These are phyloP conservation scores for Apamea epomidion DNA, from an alignment of 2,888 invertebrate genomes.

Conservation along the genomic window DNA sequence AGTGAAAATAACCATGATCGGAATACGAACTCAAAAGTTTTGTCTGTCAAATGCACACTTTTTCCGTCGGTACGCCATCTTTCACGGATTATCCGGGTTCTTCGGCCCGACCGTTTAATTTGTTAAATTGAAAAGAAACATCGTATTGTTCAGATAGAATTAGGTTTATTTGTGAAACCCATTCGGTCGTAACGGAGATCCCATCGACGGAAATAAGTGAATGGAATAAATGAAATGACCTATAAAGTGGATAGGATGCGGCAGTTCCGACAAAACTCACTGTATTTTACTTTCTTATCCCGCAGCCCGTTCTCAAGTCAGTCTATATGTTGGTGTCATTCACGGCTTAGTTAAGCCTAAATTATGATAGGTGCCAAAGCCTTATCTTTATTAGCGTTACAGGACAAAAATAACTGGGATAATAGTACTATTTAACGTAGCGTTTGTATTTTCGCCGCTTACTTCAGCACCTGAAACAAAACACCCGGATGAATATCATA, in stretches of 20 bases:
- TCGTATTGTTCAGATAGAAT: conserved; percentile 85
- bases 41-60: conserved; percentile 46
- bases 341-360: conserved; percentile 35
- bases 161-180: conserved; percentile 88
- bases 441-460: neutral
- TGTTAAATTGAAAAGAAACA: conserved; percentile 90
- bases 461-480: conserved; percentile 11
- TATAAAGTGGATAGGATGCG: conserved; percentile 86
- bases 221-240: conserved; percentile 88
- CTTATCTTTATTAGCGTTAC: neutral
- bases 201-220: conserved; percentile 86
- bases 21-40: conserved; percentile 50
- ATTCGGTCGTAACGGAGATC: conserved; percentile 86
- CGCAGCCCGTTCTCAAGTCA: conserved; percentile 45
- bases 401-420: neutral
- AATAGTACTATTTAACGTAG: neutral
- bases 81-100: conserved; percentile 70
- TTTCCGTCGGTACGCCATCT: conserved; percentile 55
- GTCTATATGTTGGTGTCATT: conserved; percentile 41
- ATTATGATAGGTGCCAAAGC: conserved; percentile 25
- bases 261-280: conserved; percentile 79
- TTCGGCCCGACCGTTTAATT: conserved; percentile 81
- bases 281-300: conserved; percentile 75
- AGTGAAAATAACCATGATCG: conserved; percentile 54
- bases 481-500: neutral